Evolutionary conservation across 2,888 invertebrate species (phyloP), one percentile per base, ranked within the genome.

Genomic region (Heteromyza rotundicornis): DNA sequence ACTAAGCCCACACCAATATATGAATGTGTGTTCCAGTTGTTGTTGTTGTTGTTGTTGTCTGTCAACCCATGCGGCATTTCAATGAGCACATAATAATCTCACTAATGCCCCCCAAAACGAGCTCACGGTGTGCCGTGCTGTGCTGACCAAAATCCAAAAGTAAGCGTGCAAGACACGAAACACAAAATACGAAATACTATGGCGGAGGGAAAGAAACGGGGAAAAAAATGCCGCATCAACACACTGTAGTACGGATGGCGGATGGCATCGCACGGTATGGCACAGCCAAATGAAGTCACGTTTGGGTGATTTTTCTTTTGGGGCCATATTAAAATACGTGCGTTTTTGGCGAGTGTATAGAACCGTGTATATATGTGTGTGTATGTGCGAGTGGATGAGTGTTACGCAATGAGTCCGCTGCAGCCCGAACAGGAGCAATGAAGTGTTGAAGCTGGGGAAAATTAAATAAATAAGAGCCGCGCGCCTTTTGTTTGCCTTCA

Each of bases 241-340:
- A 2, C 24, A 54, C 20, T 16, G 27, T n/a, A n/a, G n/a, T n/a
- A n/a, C n/a, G n/a, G n/a, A n/a, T n/a, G n/a, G n/a, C n/a, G n/a
- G n/a, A n/a, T 62, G 70, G 64, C 62, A 57, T 60, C 64, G 73
- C 40, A 14, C 40, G 40, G 40, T n/a, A 14, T n/a, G 32, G 32
- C 51, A 52, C 74, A 67, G n/a, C 68, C 69, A 80, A 80, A 80
- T 78, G 78, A 80, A 80, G 81, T 80, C 80, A 80, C 80, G 80
- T 80, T 71, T 74, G 68, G 74, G 71, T 72, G 76, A 80, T 80
- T 80, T 80, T 78, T 79, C 80, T 78, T 80, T 76, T 71, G 75
- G 72, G 72, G 75, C 73, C 78, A 79, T 80, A 80, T 79, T 80
- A 79, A 79, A 74, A 77, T 75, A 79, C 79, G 79, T 77, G 74